Evolutionary conservation across 2,888 invertebrate species (phyloP).

Genomic region (Adela reaumurella): DNA sequence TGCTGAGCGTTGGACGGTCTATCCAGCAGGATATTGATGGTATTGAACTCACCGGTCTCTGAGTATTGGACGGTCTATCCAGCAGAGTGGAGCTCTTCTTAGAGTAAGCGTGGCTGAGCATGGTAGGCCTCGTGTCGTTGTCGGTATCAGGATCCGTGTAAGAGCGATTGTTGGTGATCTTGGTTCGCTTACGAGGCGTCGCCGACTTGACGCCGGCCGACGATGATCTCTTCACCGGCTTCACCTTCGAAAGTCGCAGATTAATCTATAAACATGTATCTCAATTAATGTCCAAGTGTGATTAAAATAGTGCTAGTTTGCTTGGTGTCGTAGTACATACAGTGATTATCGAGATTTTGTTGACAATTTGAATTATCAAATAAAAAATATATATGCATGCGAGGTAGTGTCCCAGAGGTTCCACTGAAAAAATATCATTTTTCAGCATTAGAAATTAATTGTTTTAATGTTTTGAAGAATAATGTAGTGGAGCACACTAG

Average conservation of each 20-base stretch:
- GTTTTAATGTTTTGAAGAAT: too few species aligned
- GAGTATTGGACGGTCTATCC: constrained; percentile 64
- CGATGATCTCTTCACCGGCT: constrained; percentile 42
- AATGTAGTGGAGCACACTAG: too few species aligned
- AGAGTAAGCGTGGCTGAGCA: constrained; percentile 54
- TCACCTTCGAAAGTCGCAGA: constrained; percentile 29
- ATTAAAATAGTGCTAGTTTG: too few species aligned
- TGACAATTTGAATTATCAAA: too few species aligned
- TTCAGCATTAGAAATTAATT: too few species aligned
- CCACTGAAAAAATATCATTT: background rate
- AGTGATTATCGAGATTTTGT: too few species aligned
- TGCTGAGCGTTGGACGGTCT: too few species aligned
- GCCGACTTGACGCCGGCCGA: constrained; percentile 29
- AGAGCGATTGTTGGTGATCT: constrained; percentile 32
- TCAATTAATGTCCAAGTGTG: too few species aligned
- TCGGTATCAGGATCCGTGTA: constrained; percentile 40
- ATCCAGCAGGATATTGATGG: too few species aligned
- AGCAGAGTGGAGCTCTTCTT: constrained; percentile 55
- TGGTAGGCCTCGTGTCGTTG: constrained; percentile 49
- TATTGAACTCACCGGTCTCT: constrained; percentile 70
- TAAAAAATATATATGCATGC: too few species aligned
- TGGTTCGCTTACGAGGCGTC: constrained; percentile 46
- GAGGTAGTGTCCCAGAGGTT: background rate
- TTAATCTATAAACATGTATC: too few species aligned
- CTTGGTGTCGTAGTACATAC: too few species aligned